Evolutionary conservation across 2,113 vertebrate species (phyloP).

Genomic region (Siniperca chuatsi): DNA sequence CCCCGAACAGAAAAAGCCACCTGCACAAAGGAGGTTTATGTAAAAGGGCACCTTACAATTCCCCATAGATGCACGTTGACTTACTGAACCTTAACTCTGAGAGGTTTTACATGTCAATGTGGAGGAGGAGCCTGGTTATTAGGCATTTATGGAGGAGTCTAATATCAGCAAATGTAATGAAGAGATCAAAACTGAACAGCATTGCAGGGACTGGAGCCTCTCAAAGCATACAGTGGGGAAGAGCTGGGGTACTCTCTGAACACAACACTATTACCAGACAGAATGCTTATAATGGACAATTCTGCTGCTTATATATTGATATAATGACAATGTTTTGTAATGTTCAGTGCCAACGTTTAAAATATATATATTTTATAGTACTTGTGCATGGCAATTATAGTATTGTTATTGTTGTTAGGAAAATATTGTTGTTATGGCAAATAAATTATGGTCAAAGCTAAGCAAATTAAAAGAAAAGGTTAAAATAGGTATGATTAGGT

Average conservation of each 20-base stretch:
- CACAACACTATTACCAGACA: neutral
- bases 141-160: neutral
- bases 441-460: too few species aligned
- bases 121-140: neutral
- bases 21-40: neutral
- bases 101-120: neutral
- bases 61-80: neutral
- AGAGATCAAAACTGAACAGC: neutral
- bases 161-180: neutral
- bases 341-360: too few species aligned
- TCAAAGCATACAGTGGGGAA: neutral
- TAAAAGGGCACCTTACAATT: neutral
- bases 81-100: too few species aligned
- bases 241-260: neutral
- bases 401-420: too few species aligned
- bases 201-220: neutral
- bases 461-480: too few species aligned
- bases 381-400: too few species aligned
- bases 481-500: too few species aligned
- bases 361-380: too few species aligned
- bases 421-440: too few species aligned
- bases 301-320: too few species aligned
- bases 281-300: neutral
- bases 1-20: neutral
- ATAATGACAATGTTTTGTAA: too few species aligned